Conservation (phyloP, 2,797 vertebrate genomes). For the Leptodactylus fallax region DNA sequence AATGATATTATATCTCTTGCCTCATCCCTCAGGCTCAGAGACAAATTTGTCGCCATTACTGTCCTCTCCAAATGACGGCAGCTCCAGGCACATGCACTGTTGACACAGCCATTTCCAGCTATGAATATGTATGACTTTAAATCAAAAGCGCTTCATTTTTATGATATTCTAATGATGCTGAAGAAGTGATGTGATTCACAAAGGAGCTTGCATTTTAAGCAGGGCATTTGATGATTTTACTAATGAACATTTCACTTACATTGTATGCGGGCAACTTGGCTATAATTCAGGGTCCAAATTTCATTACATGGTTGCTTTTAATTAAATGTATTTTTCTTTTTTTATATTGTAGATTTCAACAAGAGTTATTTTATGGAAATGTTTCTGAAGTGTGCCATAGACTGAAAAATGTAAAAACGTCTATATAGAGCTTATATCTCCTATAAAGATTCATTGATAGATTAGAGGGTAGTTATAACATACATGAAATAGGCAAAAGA, state of each 20-base stretch:
- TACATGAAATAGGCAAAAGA: too few relatives aligned
- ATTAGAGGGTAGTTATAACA: too few relatives aligned
- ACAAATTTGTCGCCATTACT: slow-evolving; percentile 35
- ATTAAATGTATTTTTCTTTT: slow-evolving; percentile 36
- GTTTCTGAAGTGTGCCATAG: not conserved
- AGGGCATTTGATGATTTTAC: slow-evolving; percentile 55
- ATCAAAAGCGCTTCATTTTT: slow-evolving; percentile 60
- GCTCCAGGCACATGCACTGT: slow-evolving; percentile 52
- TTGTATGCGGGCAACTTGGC: slow-evolving; percentile 21
- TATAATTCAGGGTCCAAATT: slow-evolving; percentile 24
- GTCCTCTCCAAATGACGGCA: slow-evolving; percentile 15
- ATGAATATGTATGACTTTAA: slow-evolving; percentile 62
- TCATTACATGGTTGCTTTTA: slow-evolving; percentile 28
- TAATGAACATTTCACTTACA: slow-evolving; percentile 51
- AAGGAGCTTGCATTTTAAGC: slow-evolving; percentile 51
- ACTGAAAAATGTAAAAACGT: not conserved
- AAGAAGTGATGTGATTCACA: slow-evolving; percentile 46
- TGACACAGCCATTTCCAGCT: slow-evolving; percentile 57
- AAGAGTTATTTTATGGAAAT: not conserved
- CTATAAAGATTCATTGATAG: too few relatives aligned
- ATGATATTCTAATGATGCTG: slow-evolving; percentile 63
- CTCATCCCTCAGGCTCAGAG: not conserved
- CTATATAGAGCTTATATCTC: not conserved
- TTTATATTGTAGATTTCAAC: not conserved
- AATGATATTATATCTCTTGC: slow-evolving; percentile 20